A percentile compares a stretch with the other conserved stretches of the same genome.
phyloP scores from a whole-genome alignment of 2,888 invertebrate genomes.

The Callosobruchus maculatus region DNA sequence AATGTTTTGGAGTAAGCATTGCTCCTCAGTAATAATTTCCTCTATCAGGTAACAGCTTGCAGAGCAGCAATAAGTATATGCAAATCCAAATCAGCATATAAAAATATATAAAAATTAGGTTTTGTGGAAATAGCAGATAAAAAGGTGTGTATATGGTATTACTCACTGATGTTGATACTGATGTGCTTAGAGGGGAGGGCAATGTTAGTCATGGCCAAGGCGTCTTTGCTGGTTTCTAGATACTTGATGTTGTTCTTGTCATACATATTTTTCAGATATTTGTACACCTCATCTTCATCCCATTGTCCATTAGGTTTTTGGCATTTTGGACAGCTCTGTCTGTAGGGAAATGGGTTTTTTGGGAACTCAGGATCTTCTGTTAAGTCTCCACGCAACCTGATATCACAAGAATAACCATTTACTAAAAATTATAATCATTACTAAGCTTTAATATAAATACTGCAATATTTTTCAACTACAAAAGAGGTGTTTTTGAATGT shows the following conservation, averaged over 20 bases:
- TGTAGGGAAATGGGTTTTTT: constrained; percentile 84
- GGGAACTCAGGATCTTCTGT: constrained; percentile 89
- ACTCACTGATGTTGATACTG: neutral
- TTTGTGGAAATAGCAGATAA: too few relatives aligned
- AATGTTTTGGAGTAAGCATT: too few relatives aligned
- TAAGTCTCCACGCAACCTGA: constrained; percentile 73
- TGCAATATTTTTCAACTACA: too few relatives aligned
- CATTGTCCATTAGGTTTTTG: constrained; percentile 52
- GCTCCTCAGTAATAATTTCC: too few relatives aligned
- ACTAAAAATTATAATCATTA: too few relatives aligned
- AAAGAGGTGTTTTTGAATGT: too few relatives aligned
- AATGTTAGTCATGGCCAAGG: neutral
- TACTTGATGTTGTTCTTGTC: constrained; percentile 50
- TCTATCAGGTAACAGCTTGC: too few relatives aligned
- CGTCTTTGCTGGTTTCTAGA: constrained; percentile 31
- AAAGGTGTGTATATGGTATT: too few relatives aligned
- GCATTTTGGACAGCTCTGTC: constrained; percentile 66
- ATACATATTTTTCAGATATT: constrained; percentile 60
- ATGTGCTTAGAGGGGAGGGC: neutral
- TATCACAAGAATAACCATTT: neutral
- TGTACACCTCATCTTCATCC: constrained; percentile 61
- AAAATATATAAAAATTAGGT: too few relatives aligned
- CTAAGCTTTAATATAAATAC: too few relatives aligned
- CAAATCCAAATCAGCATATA: too few relatives aligned
- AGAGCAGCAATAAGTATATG: too few relatives aligned